Conservation (phyloP, 2,797 vertebrate species). For the Enteromius afrohamiltoni region DNA sequence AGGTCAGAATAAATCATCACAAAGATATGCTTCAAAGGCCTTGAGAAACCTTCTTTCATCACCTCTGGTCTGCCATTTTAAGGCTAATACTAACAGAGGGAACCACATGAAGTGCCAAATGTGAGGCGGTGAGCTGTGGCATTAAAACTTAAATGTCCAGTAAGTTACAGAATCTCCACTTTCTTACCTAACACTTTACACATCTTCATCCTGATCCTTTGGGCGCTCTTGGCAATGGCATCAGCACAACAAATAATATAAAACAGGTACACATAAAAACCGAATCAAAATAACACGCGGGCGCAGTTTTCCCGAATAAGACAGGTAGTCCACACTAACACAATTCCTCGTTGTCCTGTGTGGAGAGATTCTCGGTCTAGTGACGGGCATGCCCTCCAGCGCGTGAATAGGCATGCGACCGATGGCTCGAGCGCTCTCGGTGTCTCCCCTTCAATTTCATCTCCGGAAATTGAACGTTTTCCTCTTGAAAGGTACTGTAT, state of each 20-base stretch:
- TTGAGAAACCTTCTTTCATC: constrained; percentile 45
- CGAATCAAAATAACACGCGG: background rate
- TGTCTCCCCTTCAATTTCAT: constrained; percentile 40
- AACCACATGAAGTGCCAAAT: constrained; percentile 22
- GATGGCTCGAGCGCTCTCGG: constrained; percentile 27
- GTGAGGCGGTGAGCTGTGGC: background rate
- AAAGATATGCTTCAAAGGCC: constrained; percentile 50
- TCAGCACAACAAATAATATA: background rate
- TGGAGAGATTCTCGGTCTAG: constrained; percentile 9
- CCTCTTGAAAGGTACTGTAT: background rate
- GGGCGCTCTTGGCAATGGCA: background rate
- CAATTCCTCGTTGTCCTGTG: constrained; percentile 19
- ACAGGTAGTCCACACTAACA: background rate
- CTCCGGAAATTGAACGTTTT: constrained; percentile 13
- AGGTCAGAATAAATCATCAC: constrained; percentile 56
- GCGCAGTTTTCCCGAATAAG: constrained; percentile 1
- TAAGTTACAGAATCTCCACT: constrained; percentile 23
- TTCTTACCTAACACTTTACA: constrained; percentile 40
- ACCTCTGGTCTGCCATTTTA: constrained; percentile 47
- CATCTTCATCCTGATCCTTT: background rate
- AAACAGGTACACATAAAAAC: background rate
- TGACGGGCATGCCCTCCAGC: constrained; percentile 28
- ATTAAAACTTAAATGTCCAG: constrained; percentile 18
- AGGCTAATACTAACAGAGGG: constrained; percentile 23
- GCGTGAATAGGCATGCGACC: constrained; percentile 35